Evolutionary conservation across 1,140 invertebrate genomes (phyloP), one percentile per base, ranked within the genome.

Genomic region (Drosophila busckii): DNA sequence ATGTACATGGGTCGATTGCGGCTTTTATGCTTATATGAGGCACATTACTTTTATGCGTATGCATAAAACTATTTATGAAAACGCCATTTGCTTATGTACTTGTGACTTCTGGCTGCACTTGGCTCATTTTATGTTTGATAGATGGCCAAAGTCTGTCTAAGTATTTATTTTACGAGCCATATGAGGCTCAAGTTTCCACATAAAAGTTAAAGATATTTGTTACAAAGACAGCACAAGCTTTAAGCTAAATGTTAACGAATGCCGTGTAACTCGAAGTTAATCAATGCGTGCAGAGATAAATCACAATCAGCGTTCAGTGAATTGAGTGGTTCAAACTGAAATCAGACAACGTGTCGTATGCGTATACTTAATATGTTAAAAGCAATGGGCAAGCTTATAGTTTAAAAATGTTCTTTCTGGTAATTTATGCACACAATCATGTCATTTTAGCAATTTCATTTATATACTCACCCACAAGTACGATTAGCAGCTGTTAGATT

Each of bases 11-110:
- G 7, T 17, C 50, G 49, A 70, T 78, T 68, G 61, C 19, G 62
- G 32, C 31, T 54, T 50, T 65, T 60, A 70, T 58, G 49, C 16
- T 44, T 54, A 70, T 61, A 60, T 35, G 54, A 42, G 50, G 46
- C 42, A 59, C n/a, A n/a, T n/a, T 38, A 44, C 15, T 44, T 48
- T 53, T 38, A 60, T 46, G 61, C 26, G 22, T n/a, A 22, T 38
- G 40, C 55, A 71, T 67, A 71, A 76, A 76, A 76, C 71, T 76
- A 75, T 69, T 75, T 69, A 71, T 63, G 62, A 78, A 76, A n/a
- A 78, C 50, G 34, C 38, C 55, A 25, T 45, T 10, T 16, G 59
- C 23, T 63, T 63, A 31, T 37, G 23, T 32, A 52, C 38, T 45
- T 53, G 54, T 12, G 45, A 41, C 13, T 52, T 42, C 32, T 15